Evolutionary conservation across 2,113 vertebrate genomes (phyloP).

Genomic region (Trogon surrucura): DNA sequence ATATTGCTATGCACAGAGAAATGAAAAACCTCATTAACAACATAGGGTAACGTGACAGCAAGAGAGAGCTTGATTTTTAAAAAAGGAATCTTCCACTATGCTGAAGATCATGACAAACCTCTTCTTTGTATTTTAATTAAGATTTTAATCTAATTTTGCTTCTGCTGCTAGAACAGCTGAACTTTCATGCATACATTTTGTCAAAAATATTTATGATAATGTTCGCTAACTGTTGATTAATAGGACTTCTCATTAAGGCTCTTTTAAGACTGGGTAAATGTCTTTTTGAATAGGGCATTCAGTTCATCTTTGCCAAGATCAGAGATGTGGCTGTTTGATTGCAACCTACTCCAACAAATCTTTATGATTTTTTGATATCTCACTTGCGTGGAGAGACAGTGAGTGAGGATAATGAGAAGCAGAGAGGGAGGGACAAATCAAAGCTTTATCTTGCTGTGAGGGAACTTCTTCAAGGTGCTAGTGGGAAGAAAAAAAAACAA

Average conservation of each 20-base stretch:
- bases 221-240: constrained; percentile 28
- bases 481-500: background rate
- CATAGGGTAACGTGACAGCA: constrained; percentile 40
- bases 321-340: background rate
- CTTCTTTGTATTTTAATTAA: constrained; percentile 61
- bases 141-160: constrained; percentile 55
- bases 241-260: background rate
- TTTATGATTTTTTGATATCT: background rate
- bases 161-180: constrained; percentile 28
- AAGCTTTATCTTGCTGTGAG: background rate
- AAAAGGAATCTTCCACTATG: constrained; percentile 23
- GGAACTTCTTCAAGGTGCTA: background rate
- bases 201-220: constrained; percentile 43
- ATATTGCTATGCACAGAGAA: constrained; percentile 36
- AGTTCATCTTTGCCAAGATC: background rate
- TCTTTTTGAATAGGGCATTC: background rate
- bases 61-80: constrained; percentile 28
- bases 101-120: constrained; percentile 30
- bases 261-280: background rate
- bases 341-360: background rate
- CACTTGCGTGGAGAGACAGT: background rate
- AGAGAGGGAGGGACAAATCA: background rate
- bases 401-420: background rate
- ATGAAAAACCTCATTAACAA: constrained; percentile 66
- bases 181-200: constrained; percentile 24